Evolutionary conservation across 2,797 vertebrate species (phyloP), one percentile per base, ranked within the genome.

Genomic region (Gorsachius magnificus): DNA sequence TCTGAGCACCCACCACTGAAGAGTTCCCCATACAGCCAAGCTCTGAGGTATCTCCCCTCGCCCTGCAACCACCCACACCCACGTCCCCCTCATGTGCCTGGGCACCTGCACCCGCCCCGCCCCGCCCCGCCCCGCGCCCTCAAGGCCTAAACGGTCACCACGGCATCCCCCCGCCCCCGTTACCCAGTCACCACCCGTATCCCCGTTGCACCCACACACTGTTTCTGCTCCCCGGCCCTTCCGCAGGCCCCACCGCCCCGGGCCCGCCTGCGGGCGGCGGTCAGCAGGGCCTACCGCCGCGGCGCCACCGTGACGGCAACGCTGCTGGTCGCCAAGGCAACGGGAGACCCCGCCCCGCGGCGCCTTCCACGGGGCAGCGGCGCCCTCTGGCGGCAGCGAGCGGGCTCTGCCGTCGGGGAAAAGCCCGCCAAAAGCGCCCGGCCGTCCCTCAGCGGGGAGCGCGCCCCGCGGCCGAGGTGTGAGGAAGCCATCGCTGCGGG

Each of bases 161-260:
- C 36, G 7, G 58, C 28, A 3, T 4, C 8, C 10, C 10, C 21
- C 12, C 3, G 6, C 8, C 10, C 31, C 21, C 10, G 4, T 3
- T 48, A 18, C 33, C 33, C 61, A 1, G 22, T 2, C 33, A 12
- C 48, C 36, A 9, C 43, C 38, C 18, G 25, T 4, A 5, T 7
- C 45, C 48, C 13, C 6, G 13, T 31, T 2, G 33, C 68, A 11
- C 41, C 20, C 69, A 26, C 79, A 9, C 68, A 21, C 43, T 10
- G 29, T 5, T 22, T 13, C 38, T 7, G 8, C 61, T 25, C 35
- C 22, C 11, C 16, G 45, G 14, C 31, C 51, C 9, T 9, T 24
- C 45, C 75, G 15, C 53, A 5, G 18, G 7, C 10, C 64, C 56
- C 46, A 22, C 36, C 16, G 24, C 26, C 13, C 19, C 51, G 28